These are phyloP conservation scores for Aelia acuminata DNA, from an alignment of 2,888 invertebrate genomes.

Conservation along the genomic window DNA sequence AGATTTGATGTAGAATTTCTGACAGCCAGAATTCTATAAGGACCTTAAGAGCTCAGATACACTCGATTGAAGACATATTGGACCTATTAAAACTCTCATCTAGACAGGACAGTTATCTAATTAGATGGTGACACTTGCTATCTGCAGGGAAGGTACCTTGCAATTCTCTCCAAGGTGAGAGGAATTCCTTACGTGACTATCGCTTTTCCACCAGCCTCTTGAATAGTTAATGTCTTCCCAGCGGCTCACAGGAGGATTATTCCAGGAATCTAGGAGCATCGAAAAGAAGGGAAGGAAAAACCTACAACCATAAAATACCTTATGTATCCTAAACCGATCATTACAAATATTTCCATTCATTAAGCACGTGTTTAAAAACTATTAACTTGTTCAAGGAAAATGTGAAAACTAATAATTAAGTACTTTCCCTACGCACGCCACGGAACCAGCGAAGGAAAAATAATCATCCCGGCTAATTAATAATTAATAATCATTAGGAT, in stretches of 20 bases:
- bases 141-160: not conserved
- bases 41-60: not conserved
- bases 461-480: not conserved
- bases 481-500: not conserved
- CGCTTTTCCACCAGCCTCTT: not conserved
- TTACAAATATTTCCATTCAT: too few relatives aligned
- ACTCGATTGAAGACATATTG: not conserved
- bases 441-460: not conserved
- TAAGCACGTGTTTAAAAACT: too few relatives aligned
- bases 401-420: not conserved
- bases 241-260: not conserved
- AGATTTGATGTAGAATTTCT: too few relatives aligned
- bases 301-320: not conserved
- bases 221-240: not conserved
- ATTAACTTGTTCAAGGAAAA: not conserved
- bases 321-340: too few relatives aligned
- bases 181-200: constrained; percentile 16
- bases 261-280: not conserved
- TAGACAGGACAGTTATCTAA: not conserved
- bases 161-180: constrained; percentile 11
- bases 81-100: not conserved
- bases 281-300: not conserved
- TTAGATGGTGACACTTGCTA: not conserved
- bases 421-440: not conserved
- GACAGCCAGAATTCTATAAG: too few relatives aligned